Evolutionary conservation across 2,797 vertebrate species (phyloP).

Genomic region (Peromyscus melanophrys): DNA sequence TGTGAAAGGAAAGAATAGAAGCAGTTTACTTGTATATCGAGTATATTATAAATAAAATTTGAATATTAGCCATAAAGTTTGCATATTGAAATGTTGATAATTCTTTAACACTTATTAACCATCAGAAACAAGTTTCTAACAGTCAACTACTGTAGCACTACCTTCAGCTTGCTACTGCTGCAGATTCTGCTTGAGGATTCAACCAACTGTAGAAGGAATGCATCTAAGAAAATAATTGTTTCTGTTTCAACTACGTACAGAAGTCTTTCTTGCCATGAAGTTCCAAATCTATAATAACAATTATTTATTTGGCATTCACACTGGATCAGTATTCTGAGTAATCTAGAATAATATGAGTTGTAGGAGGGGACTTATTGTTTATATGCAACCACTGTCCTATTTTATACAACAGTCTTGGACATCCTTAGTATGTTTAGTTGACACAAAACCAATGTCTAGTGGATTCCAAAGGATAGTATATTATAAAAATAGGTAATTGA

Average conservation of each 20-base stretch:
- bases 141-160: not conserved
- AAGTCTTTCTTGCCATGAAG: not conserved
- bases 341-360: not conserved
- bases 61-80: conserved; percentile 22
- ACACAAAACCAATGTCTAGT: not conserved
- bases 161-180: not conserved
- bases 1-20: conserved; percentile 51
- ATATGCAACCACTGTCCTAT: not conserved
- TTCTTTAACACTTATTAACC: conserved; percentile 43
- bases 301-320: not conserved
- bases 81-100: conserved; percentile 39
- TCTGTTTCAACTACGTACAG: not conserved
- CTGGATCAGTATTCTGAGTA: not conserved
- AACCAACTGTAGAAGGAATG: not conserved
- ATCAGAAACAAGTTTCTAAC: conserved; percentile 39
- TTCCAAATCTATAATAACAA: not conserved
- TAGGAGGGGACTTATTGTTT: not conserved
- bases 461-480: not conserved
- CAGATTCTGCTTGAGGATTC: not conserved
- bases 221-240: not conserved
- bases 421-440: not conserved
- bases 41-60: conserved; percentile 52
- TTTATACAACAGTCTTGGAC: not conserved
- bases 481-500: conserved; percentile 48
- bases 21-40: conserved; percentile 32